phyloP scores from a whole-genome alignment of 2,113 vertebrate genomes.

The Empidonax alnorum region DNA sequence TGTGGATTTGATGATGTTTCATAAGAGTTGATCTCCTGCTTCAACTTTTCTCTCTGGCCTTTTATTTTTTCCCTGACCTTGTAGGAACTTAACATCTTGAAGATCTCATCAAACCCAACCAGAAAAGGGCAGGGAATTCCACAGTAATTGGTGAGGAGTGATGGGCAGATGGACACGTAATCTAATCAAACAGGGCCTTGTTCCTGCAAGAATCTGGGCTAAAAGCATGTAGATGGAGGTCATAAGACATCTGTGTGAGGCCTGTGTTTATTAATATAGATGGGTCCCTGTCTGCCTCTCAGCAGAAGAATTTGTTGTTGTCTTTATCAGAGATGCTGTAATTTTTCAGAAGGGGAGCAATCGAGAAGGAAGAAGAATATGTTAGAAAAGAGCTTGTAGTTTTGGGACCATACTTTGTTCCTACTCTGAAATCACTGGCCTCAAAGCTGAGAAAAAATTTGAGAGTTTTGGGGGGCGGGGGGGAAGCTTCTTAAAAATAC shows the following conservation, averaged over 20 bases:
- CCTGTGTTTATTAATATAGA: neutral
- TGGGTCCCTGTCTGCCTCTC: neutral
- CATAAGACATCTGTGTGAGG: neutral
- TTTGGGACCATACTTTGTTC: neutral
- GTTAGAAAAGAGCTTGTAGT: neutral
- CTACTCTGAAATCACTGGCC: neutral
- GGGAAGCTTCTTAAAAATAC: neutral
- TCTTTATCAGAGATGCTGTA: neutral
- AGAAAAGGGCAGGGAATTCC: constrained; percentile 37
- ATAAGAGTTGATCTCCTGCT: constrained; percentile 41
- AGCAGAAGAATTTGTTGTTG: neutral
- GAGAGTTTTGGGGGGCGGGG: rapidly evolving
- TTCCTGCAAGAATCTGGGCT: neutral
- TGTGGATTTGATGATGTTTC: constrained; percentile 65
- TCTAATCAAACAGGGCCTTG: constrained; percentile 34
- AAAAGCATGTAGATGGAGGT: neutral
- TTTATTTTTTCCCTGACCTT: constrained; percentile 26
- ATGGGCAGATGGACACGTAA: constrained; percentile 21
- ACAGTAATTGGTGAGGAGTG: constrained; percentile 52
- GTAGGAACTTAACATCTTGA: constrained; percentile 60
- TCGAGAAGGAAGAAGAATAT: neutral
- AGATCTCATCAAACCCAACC: constrained; percentile 30
- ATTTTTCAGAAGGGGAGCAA: neutral
- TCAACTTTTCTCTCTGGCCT: constrained; percentile 37
- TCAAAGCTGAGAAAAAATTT: neutral